Base-by-base conservation (phyloP, 92 coral and sea anemone species). In the Muricea muricata region DNA sequence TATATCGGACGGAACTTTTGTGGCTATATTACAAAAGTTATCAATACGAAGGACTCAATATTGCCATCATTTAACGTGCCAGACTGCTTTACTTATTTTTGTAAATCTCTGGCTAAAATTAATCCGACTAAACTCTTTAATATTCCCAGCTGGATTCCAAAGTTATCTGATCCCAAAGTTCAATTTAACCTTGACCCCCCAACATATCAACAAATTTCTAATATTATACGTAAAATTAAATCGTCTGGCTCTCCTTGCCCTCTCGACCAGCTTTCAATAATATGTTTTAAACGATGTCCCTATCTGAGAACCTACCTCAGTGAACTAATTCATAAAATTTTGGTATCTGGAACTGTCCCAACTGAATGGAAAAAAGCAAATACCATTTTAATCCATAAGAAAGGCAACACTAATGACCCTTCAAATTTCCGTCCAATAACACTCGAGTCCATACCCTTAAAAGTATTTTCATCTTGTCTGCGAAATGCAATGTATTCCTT, bases 201-300 rank as follows among this genome's bases (percentile, higher is more conserved):
- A 25, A 50, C 70, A 12, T 77, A 77, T 25, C 66, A 77, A 40
- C 37, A 77, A 77, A 55, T 77, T 25, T 10, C 47, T 13, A 50
- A 54, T 54, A 28, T 46, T 15, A 54, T 55, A 3, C 66, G 47
- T 18, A 77, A 33, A 77, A 77, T 77, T 46, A 77, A 77, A 77
- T 42, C 69, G 39, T 77, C 82, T 52, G 82, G 82, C 17, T 77
- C 70, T 28, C 68, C 82, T 57, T 77, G 67, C 52, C 78, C 82
- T 45, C 63, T 76, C 2, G 65, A 76, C 30, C 82, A 76, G 21
- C 34, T 76, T 10, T 76, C 66, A 9, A 54, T 77, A 17, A 77
- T 50, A 14, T 77, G 81, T 63, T 75, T 47, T 1, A 75, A 75
- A 37, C 81, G 65, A 39, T 75, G 81, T 42, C 81, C 65, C 0